Base-by-base conservation (phyloP, 2,113 vertebrate genomes). In the Heterocephalus glaber region DNA sequence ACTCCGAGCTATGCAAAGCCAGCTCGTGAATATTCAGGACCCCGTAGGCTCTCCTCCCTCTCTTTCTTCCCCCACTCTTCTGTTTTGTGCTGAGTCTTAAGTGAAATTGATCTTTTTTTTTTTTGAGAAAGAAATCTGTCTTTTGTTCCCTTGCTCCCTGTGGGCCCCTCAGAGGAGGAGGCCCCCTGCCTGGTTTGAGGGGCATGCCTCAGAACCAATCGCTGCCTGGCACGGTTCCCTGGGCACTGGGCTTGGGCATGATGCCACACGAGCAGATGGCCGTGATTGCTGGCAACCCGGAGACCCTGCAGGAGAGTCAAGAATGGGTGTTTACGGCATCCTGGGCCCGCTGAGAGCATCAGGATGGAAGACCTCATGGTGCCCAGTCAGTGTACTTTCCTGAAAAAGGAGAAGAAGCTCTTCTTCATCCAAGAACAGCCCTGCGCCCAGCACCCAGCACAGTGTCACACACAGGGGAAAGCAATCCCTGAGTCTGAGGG, bases 201-300 rank as follows among this genome's bases (percentile, higher is more conserved):
- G 98, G 98, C 97, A 97, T 77, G 95, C 97, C 97, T 98, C 98
- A 90, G 98, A 98, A 97, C 98, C 98, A 98, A 98, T 98, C 93
- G 47, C 96, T 96, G 98, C 97, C 98, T 98, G 97, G 98, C 97
- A 98, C 14, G n/a, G 95, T 95, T 98, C 98, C 98, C 98, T 41
- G 96, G 98, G 98, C 96, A 86, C 98, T 94, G 97, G 93, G 96
- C 97, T 98, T 97, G 98, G 98, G 98, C 98, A 97, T 0, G 65
- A 87, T 98, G 98, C 98, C 98, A 98, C 97, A 52, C 0, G 96
- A 98, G 98, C 98, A 99, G 98, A 98, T 98, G 98, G 98, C 98
- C 95, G 87, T 97, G 98, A 98, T 98, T 97, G 98, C 98, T 98
- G 98, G 98, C 98, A 98, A 98, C 98, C 98, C 96, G 85, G 98